phyloP scores from a whole-genome alignment of 2,113 vertebrate species.

The Oxyruncus cristatus region DNA sequence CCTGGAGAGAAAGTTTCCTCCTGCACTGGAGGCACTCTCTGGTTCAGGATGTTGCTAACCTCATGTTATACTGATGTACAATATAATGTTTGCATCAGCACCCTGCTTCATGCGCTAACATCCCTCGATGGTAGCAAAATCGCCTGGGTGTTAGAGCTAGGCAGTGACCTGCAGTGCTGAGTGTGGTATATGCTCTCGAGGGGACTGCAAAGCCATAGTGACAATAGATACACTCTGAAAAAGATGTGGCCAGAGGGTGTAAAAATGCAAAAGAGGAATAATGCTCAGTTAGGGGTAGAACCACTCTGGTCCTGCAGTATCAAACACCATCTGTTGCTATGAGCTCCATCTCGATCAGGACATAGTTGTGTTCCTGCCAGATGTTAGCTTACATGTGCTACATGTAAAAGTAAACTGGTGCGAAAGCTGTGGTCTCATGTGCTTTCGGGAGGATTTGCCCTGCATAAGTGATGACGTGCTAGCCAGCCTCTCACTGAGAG shows the following conservation, averaged over 20 bases:
- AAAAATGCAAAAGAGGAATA: neutral
- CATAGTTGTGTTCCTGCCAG: conserved; percentile 35
- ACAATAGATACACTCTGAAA: neutral
- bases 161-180: neutral
- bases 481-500: conserved; percentile 31
- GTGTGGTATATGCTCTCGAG: neutral
- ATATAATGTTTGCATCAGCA: neutral
- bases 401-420: conserved; percentile 44
- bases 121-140: neutral
- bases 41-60: neutral
- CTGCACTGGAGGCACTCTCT: neutral
- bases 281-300: neutral
- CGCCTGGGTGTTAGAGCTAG: neutral
- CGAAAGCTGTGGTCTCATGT: conserved; percentile 26
- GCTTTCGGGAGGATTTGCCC: conserved; percentile 58
- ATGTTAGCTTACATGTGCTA: conserved; percentile 41
- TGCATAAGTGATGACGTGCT: conserved; percentile 41
- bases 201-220: neutral
- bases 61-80: neutral
- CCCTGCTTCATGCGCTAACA: neutral
- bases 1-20: neutral
- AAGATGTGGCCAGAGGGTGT: neutral
- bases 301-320: neutral
- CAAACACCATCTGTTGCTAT: neutral
- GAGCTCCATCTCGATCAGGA: neutral